phyloP scores from a whole-genome alignment of 2,797 vertebrate genomes.

The Ctenopoma multispine region DNA sequence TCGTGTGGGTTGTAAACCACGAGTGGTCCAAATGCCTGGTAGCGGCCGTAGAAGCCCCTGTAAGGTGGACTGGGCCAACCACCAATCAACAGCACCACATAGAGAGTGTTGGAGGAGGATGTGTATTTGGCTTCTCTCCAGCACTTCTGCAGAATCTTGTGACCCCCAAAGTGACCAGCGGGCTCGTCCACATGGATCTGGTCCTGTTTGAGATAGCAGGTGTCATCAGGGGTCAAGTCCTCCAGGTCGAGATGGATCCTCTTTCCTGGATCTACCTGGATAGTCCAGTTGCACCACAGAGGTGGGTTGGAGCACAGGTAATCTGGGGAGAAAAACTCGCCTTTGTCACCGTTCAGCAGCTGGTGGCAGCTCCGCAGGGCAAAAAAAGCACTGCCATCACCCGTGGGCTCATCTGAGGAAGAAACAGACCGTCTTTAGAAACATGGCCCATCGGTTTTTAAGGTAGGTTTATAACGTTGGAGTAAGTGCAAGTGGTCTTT shows the following conservation, averaged over 20 bases:
- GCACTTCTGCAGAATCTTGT: slow-evolving; percentile 79
- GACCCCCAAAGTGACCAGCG: background rate
- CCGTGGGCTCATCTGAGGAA: slow-evolving; percentile 33
- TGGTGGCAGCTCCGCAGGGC: slow-evolving; percentile 85
- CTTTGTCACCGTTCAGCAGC: slow-evolving; percentile 54
- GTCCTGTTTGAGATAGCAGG: slow-evolving; percentile 80
- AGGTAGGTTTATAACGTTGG: too few relatives aligned
- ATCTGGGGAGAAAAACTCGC: slow-evolving; percentile 85
- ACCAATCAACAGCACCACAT: slow-evolving; percentile 81
- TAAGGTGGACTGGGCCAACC: slow-evolving; percentile 63
- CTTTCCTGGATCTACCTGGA: slow-evolving; percentile 73
- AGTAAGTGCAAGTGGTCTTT: too few relatives aligned
- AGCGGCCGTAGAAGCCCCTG: slow-evolving; percentile 81
- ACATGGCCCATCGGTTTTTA: background rate
- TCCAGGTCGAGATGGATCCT: slow-evolving; percentile 80
- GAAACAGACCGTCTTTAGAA: accelerated
- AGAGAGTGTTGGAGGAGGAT: slow-evolving; percentile 68
- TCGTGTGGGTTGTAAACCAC: slow-evolving; percentile 53
- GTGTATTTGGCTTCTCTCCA: slow-evolving; percentile 78
- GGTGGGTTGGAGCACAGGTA: slow-evolving; percentile 84
- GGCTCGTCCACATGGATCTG: slow-evolving; percentile 84
- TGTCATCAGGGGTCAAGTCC: slow-evolving; percentile 74
- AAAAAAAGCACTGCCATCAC: slow-evolving; percentile 70
- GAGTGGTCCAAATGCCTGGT: slow-evolving; percentile 67
- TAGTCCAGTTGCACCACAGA: slow-evolving; percentile 88